phyloP scores from a whole-genome alignment of 2,797 vertebrate species.

The Myiotriccus ornatus region DNA sequence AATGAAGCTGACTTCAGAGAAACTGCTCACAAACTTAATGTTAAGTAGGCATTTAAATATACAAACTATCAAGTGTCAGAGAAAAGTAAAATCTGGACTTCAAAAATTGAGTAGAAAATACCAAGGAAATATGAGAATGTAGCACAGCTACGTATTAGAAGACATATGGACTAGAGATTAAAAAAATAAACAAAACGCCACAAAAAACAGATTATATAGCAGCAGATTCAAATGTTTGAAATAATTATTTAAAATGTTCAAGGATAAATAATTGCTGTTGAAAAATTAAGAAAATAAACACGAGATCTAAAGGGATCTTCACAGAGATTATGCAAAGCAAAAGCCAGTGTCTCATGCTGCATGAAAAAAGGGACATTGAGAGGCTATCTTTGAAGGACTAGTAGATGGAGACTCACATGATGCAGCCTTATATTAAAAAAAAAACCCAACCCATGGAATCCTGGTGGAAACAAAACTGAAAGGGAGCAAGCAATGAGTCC shows the following conservation, averaged over 20 bases:
- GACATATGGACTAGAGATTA: not conserved
- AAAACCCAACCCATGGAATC: not conserved
- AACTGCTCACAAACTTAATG: not conserved
- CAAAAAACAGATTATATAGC: not conserved
- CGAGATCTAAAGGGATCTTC: not conserved
- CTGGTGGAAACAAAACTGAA: not conserved
- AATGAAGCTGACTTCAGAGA: not conserved
- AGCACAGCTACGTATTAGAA: not conserved
- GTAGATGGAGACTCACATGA: not conserved
- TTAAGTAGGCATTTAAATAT: not conserved
- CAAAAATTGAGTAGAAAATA: not conserved
- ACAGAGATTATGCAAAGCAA: not conserved
- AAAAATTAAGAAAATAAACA: not conserved
- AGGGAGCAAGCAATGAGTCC: not conserved
- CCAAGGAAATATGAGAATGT: not conserved
- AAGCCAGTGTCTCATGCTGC: not conserved
- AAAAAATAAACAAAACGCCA: fast-evolving
- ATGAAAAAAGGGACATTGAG: not conserved
- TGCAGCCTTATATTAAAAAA: not conserved
- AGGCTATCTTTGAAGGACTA: not conserved
- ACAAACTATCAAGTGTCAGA: not conserved
- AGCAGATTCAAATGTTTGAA: not conserved
- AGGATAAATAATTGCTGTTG: not conserved
- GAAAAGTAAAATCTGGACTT: not conserved
- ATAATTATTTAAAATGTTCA: not conserved